These are phyloP conservation scores for Eudemis profundana DNA, from an alignment of 2,888 invertebrate genomes.

Conservation along the genomic window DNA sequence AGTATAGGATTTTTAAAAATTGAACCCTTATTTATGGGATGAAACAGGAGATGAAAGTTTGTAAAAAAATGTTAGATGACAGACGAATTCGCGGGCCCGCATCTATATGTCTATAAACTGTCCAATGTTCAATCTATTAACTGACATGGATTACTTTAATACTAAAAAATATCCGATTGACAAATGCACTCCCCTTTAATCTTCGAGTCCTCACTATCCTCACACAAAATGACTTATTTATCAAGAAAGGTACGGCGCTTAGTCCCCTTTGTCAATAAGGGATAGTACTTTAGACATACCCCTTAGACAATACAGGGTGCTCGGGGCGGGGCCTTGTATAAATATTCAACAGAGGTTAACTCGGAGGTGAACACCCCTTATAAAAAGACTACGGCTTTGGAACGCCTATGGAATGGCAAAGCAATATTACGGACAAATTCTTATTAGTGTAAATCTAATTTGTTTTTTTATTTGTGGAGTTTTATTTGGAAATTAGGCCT, in stretches of 20 bases:
- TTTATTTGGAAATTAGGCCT: background rate
- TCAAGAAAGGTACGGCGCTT: background rate
- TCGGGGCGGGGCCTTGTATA: conserved; percentile 41
- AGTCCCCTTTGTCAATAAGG: background rate
- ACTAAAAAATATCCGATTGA: conserved; percentile 30
- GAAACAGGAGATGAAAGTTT: too few species aligned
- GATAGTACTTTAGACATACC: conserved; percentile 19
- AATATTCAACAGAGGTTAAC: conserved; percentile 44
- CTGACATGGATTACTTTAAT: conserved; percentile 7
- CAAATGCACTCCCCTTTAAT: conserved; percentile 12
- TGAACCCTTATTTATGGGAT: too few species aligned
- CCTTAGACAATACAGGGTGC: conserved; percentile 36
- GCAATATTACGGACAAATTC: conserved; percentile 6
- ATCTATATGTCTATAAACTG: too few species aligned
- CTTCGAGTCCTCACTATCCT: background rate
- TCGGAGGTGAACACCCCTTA: conserved; percentile 42
- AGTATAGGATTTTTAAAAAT: too few species aligned
- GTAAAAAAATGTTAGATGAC: too few species aligned
- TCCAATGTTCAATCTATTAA: background rate
- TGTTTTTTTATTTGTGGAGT: background rate
- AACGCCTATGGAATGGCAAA: conserved; percentile 32
- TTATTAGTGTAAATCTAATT: conserved; percentile 16
- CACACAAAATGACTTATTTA: background rate
- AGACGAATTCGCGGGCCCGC: too few species aligned
- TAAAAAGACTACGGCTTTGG: conserved; percentile 36